A percentile compares a stretch with the other conserved stretches of the same genome.
These are phyloP conservation scores for Brachycybe producta DNA, from an alignment of 2,888 invertebrate genomes.

Conservation along the genomic window DNA sequence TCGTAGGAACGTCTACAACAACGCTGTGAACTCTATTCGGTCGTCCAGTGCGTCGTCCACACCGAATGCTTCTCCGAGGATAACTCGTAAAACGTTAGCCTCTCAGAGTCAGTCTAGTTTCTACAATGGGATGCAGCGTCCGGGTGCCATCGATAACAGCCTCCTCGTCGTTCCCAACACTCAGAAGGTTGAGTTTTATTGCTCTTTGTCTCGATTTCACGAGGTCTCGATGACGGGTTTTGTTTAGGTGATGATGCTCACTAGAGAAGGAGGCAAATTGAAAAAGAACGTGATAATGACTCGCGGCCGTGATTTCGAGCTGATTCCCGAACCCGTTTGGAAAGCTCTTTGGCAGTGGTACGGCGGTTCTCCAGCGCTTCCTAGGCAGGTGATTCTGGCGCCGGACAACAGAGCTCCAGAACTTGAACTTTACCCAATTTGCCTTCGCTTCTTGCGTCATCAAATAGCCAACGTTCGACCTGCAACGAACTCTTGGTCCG, in stretches of 20 bases:
- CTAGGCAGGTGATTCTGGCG: conserved; percentile 60
- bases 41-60: not conserved
- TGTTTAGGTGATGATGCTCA: conserved; percentile 51
- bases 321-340: conserved; percentile 77
- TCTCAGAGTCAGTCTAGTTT: conserved; percentile 19
- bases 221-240: not conserved
- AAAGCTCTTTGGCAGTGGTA: conserved; percentile 74
- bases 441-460: conserved; percentile 60
- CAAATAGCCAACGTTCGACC: conserved; percentile 34
- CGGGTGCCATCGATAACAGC: conserved; percentile 36
- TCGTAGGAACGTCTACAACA: not conserved
- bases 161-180: conserved; percentile 30
- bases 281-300: conserved; percentile 55
- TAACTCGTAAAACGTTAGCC: conserved; percentile 14
- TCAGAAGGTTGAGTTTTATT: conserved; percentile 28
- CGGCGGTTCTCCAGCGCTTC: conserved; percentile 62
- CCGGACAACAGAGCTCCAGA: conserved; percentile 48
- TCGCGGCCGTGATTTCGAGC: conserved; percentile 71
- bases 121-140: conserved; percentile 24
- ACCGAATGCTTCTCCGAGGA: conserved; percentile 4
- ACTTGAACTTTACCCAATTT: conserved; percentile 70
- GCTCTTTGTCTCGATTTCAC: not conserved
- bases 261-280: conserved; percentile 75
- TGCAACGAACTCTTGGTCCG: conserved; percentile 31
- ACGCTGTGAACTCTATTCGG: not conserved